Percentiles rank a stretch among this genome's conserved stretches.
These are phyloP conservation scores for Nemapogon koenigi DNA, from an alignment of 2,888 invertebrate species.

Conservation along the genomic window DNA sequence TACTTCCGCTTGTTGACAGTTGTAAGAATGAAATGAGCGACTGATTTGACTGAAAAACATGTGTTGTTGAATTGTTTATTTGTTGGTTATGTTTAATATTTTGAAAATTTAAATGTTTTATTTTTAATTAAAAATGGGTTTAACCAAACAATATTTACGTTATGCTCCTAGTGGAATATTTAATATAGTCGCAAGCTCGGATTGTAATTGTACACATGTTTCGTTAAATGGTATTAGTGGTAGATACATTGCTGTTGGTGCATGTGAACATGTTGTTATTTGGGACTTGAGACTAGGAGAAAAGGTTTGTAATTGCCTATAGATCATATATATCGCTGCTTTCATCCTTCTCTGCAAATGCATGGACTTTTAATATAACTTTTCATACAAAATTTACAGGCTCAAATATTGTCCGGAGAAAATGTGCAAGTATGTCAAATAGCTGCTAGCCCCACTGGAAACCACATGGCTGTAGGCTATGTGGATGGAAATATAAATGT, in stretches of 20 bases:
- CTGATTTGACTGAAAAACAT: too few species aligned
- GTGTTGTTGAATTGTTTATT: background rate
- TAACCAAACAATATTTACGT: slow-evolving; percentile 94
- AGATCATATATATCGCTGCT: slow-evolving; percentile 4
- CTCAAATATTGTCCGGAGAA: slow-evolving; percentile 80
- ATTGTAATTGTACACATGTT: slow-evolving; percentile 83
- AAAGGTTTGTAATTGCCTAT: slow-evolving; percentile 56
- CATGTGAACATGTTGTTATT: slow-evolving; percentile 90
- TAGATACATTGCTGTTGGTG: slow-evolving; percentile 88
- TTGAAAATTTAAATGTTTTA: too few species aligned
- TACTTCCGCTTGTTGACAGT: too few species aligned
- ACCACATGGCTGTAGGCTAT: slow-evolving; percentile 90
- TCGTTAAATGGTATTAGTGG: slow-evolving; percentile 79
- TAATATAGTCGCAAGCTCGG: slow-evolving; percentile 83
- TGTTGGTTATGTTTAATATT: slow-evolving; percentile 9
- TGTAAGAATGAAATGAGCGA: too few species aligned
- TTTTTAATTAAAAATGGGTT: slow-evolving; percentile 67
- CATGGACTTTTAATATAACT: background rate
- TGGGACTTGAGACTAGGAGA: slow-evolving; percentile 92
- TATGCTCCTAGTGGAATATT: slow-evolving; percentile 85
- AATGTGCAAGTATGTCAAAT: slow-evolving; percentile 80
- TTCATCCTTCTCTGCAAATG: background rate
- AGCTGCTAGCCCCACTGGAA: slow-evolving; percentile 76
- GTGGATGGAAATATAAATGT: slow-evolving; percentile 86
- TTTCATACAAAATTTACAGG: slow-evolving; percentile 53